Evolutionary conservation across 2,113 vertebrate species (phyloP), one percentile per base, ranked within the genome.

Genomic region (Tursiops truncatus): DNA sequence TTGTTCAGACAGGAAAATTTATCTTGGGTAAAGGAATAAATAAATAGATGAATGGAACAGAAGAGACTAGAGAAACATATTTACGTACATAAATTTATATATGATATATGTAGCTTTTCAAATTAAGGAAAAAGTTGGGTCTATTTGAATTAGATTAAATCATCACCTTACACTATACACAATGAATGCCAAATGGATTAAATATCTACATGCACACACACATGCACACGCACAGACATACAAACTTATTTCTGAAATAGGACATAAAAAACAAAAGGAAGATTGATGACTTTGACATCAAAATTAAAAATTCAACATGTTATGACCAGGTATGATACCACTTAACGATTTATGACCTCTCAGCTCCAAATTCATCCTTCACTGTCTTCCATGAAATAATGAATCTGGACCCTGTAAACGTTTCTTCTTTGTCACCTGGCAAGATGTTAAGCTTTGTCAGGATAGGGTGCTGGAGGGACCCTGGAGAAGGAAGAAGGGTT

Each of bases 231-330:
- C 13, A 65, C 65, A 36, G 0, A 65, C 53, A n/a, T 20, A 77
- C 47, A 90, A 58, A 93, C 18, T 47, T 56, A 87, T 76, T 91
- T 97, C 62, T 94, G 41, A 93, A 94, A 80, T 6, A 83, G 41
- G 74, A 36, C 67, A 53, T 15, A 62, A 89, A 53, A 86, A 77
- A 91, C 36, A 83, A 73, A 21, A 96, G 77, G 20, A 90, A 85
- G 53, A 41, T 18, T 26, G n/a, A 28, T 68, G 56, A 74, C n/a
- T 36, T 58, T 88, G 82, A 36, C 79, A 92, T 44, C 44, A 77
- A 38, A 89, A 88, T 10, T 36, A 31, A 84, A 88, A 91, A 63
- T 82, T 87, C 50, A 71, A n/a, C 60, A 65, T 87, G 82, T 47
- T n/a, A 70, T 87, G 82, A 56, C n/a, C 79, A 92, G 23, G 8